Evolutionary conservation across 1,140 invertebrate genomes (phyloP).

Genomic region (Dysdera silvatica): DNA sequence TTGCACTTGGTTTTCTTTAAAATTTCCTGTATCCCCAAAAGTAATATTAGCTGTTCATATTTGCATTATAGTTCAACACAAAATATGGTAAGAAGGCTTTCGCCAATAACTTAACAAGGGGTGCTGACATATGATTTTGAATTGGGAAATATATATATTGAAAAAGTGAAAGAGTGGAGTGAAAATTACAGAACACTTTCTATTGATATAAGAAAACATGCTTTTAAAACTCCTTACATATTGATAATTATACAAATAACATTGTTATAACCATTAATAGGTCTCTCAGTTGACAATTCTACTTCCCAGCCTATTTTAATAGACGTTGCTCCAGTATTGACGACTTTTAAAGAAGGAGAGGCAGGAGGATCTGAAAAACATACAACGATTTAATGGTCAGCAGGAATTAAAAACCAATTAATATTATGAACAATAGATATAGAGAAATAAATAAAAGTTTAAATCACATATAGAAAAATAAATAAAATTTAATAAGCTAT

Average conservation of each 20-base stretch:
- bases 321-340: slow-evolving; percentile 29
- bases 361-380: slow-evolving; percentile 31
- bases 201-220: too few species aligned
- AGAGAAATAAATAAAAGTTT: slow-evolving; percentile 3
- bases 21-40: too few species aligned
- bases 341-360: slow-evolving; percentile 31
- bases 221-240: slow-evolving; percentile 1
- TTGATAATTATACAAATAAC: background rate
- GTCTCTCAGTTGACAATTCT: slow-evolving; percentile 17
- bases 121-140: too few species aligned
- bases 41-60: too few species aligned
- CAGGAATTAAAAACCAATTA: background rate
- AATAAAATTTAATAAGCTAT: too few species aligned
- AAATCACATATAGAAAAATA: background rate
- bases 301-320: slow-evolving; percentile 32
- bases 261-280: slow-evolving; percentile 12
- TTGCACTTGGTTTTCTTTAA: too few species aligned
- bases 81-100: too few species aligned
- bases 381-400: background rate
- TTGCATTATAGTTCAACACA: too few species aligned
- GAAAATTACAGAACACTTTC: too few species aligned
- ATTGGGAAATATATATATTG: too few species aligned
- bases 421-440: background rate
- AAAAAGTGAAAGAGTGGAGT: too few species aligned
- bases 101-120: too few species aligned